These are phyloP conservation scores for Coleophora flavipennella DNA, from an alignment of 2,888 invertebrate species.

Conservation along the genomic window DNA sequence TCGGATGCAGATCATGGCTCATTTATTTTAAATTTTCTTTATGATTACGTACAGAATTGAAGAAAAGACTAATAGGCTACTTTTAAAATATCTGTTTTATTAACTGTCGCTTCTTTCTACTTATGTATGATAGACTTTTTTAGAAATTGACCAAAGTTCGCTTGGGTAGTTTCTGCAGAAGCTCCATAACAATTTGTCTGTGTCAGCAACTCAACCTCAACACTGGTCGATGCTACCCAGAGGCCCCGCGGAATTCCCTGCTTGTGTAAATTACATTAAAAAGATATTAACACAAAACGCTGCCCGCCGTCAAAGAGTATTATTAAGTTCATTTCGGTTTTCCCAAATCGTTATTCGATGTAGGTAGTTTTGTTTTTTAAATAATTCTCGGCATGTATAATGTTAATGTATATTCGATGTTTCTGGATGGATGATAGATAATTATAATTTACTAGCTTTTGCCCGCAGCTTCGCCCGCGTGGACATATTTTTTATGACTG, in stretches of 20 bases:
- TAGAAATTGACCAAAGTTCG: too few relatives aligned
- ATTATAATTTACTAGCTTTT: neutral
- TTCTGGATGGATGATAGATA: conserved; percentile 12
- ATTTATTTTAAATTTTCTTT: too few relatives aligned
- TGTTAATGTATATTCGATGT: conserved; percentile 41
- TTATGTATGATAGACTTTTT: too few relatives aligned
- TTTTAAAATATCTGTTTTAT: too few relatives aligned
- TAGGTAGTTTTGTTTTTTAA: conserved; percentile 15
- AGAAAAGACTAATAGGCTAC: too few relatives aligned
- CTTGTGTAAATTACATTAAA: conserved; percentile 30
- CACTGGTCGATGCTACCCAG: neutral
- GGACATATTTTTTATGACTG: too few relatives aligned
- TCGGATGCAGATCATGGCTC: too few relatives aligned
- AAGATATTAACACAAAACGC: conserved; percentile 22
- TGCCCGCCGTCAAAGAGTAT: conserved; percentile 14
- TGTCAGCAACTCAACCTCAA: conserved; percentile 4
- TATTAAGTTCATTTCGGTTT: conserved; percentile 28
- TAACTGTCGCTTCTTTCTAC: too few relatives aligned
- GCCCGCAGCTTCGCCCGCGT: too few relatives aligned
- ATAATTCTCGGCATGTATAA: conserved; percentile 23
- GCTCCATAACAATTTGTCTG: too few relatives aligned
- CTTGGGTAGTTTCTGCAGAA: too few relatives aligned
- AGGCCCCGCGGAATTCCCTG: conserved; percentile 28
- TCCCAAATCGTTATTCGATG: conserved; percentile 24
- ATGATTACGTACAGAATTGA: too few relatives aligned